Base-by-base conservation (phyloP, 1,140 invertebrate species). In the Ceratina japonica region DNA sequence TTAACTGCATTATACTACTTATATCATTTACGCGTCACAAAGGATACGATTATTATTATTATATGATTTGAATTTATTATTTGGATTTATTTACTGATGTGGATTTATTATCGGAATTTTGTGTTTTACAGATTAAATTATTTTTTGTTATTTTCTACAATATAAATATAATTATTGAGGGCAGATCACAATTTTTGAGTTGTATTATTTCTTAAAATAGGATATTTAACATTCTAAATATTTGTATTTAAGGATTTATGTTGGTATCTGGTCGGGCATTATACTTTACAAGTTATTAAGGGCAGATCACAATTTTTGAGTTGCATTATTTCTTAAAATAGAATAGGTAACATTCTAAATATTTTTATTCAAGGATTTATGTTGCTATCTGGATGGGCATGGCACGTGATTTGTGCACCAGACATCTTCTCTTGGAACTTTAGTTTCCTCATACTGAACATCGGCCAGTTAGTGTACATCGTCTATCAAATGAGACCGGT, bases 401-500 rank as follows among this genome's bases (percentile, higher is more conserved):
- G 97, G 97, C 96, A 97, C 81, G 94, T 97, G 3, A 96, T 97
- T 56, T 98, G 97, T 88, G 96, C 97, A 2, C 96, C 97, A 0
- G 97, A 97, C 89, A 95, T 97, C 16, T 97, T 98, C 91, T 96
- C 96, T 0, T 98, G 97, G 97, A 97, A 97, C 88, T 97, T 98
- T 84, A 94, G 94, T 52, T 97, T 97, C 88, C 94, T 97, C 80
- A 90, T 97, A n/a, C 92, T 98, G 74, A 98, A 98, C 88, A 94
- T 97, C 76, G 94, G 95, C 0, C 97, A 98, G 90, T 94, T 97
- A 18, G 94, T 96, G 18, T 96, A 97, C 84, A 94, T 97, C 66
- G 93, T 97, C 61, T 98, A 97, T 90, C 95, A 96, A 88, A 95
- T 97, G 93, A 93, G 97, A 86, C 97, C 97, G 0, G 96, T 98